Evolutionary conservation across 2,113 vertebrate genomes (phyloP), one percentile per base, ranked within the genome.

Genomic region (Prietella phreatophila): DNA sequence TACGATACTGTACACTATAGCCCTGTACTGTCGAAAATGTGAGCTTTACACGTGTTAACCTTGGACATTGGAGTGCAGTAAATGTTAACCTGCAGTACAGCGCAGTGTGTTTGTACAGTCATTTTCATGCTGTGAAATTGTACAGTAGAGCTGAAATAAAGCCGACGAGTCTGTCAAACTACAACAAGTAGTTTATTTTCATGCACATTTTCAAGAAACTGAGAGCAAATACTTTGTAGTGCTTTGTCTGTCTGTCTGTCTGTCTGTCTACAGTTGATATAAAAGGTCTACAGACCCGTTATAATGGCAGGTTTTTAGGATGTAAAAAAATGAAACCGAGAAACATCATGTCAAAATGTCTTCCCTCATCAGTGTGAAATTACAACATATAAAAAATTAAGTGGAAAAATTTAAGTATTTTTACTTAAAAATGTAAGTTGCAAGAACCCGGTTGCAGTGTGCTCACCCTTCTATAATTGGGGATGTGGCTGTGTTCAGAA

Each of bases 51-150:
- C 86, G 87, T 89, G 71, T 88, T 88, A 89, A 85, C 61, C 13
- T 87, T 61, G 80, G 22, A 82, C 39, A 71, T 67, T 79, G 67
- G 80, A 61, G 80, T 82, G 56, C 30, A 56, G 63, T 71, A 88
- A 88, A 91, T 61, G 91, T 90, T 42, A 89, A 67, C 56, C 86
- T 89, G 79, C 91, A 89, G 82, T 89, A 27, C 42, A 67, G 15
- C 50, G 92, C 39, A 5, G 88, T 93, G 88, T 90, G 89, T 91
- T 94, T 93, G 92, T 93, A 92, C 88, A 88, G 75, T 91, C 22
- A 83, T 90, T 89, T 92, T 91, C 65, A 92, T 87, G 83, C 91
- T 92, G 91, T 93, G 82, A 91, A 42, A 89, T 88, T 92, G 78
- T 84, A 89, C 88, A 83, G 27, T 89, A 65, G 91, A 87, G 87